Evolutionary conservation across 64 coral and sea anemone species (phyloP).

Genomic region (Orbicella faveolata): DNA sequence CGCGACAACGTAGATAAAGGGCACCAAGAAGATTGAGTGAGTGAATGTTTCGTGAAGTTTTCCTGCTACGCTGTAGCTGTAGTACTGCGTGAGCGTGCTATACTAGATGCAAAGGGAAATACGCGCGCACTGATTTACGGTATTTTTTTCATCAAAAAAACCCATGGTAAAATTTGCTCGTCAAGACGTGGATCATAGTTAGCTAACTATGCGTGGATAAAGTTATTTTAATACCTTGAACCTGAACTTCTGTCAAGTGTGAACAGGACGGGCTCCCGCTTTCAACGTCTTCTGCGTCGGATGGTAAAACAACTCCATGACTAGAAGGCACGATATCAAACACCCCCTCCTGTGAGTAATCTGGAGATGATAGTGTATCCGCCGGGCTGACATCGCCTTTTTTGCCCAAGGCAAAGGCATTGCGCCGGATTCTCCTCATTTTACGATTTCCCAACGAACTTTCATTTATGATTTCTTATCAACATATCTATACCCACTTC

Average conservation of each 20-base stretch:
- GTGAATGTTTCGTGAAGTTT: too few relatives aligned
- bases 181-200: too few relatives aligned
- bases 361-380: neutral
- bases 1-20: too few relatives aligned
- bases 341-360: neutral
- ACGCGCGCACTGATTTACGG: too few relatives aligned
- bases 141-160: too few relatives aligned
- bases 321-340: neutral
- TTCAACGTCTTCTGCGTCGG: neutral
- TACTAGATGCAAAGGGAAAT: too few relatives aligned
- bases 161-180: too few relatives aligned
- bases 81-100: too few relatives aligned
- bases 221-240: slow-evolving; percentile 33
- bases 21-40: too few relatives aligned
- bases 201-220: too few relatives aligned
- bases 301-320: neutral
- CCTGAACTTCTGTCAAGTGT: slow-evolving; percentile 28
- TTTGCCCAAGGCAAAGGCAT: slow-evolving; percentile 7
- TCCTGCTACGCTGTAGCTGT: too few relatives aligned
- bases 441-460: neutral
- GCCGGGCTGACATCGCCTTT: neutral
- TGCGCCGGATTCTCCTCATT: slow-evolving; percentile 4
- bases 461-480: neutral
- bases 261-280: neutral
- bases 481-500: neutral